Evolutionary conservation across 2,113 vertebrate species (phyloP).

Genomic region (Mus spicilegus): DNA sequence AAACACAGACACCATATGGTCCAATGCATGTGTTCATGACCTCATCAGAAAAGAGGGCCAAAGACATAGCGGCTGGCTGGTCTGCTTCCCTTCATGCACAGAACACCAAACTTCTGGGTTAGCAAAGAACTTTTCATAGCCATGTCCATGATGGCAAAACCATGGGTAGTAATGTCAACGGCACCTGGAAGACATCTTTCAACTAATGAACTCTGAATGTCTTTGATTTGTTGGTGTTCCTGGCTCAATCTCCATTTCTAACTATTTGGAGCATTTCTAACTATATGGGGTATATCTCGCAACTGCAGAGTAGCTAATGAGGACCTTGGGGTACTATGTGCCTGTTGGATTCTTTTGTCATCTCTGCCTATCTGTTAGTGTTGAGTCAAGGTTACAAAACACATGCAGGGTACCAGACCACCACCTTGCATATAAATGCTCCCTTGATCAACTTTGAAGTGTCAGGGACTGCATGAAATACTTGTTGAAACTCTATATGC

Average conservation of each 20-base stretch:
- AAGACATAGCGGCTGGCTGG: constrained; percentile 57
- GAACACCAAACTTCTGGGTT: constrained; percentile 61
- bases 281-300: neutral
- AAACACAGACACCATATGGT: constrained; percentile 84
- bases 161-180: constrained; percentile 25
- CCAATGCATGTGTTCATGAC: constrained; percentile 73
- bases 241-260: neutral
- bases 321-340: neutral
- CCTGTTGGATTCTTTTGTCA: neutral
- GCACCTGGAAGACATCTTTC: constrained; percentile 14
- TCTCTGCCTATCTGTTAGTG: neutral
- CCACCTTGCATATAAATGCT: neutral
- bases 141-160: constrained; percentile 55
- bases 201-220: neutral
- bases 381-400: neutral
- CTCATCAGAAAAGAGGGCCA: constrained; percentile 78
- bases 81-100: constrained; percentile 64
- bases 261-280: neutral
- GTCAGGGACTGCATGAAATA: neutral
- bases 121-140: constrained; percentile 57
- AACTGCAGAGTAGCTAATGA: neutral
- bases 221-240: constrained; percentile 11
- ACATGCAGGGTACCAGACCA: neutral
- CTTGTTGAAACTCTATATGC: neutral
- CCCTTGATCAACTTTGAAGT: neutral